phyloP scores from a whole-genome alignment of 2,888 invertebrate species.

The Desoria tigrina region DNA sequence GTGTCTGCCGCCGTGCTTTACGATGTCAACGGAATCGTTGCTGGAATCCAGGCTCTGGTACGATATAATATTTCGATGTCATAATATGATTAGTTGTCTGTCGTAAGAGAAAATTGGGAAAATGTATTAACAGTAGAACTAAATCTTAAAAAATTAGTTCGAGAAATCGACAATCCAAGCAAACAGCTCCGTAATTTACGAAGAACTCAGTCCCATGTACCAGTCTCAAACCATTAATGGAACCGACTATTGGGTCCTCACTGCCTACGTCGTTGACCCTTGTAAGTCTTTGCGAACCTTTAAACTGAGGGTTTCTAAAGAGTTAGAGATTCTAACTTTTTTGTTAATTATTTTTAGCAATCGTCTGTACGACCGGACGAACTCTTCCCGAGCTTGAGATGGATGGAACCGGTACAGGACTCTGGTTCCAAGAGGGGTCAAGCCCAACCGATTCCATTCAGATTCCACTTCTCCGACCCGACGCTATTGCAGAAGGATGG shows the following conservation, averaged over 20 bases:
- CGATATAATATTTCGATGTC: no score
- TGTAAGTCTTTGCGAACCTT: constrained; percentile 36
- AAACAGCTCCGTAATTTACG: constrained; percentile 30
- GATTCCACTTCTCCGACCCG: constrained; percentile 32
- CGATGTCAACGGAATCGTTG: constrained; percentile 43
- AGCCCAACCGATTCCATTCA: constrained; percentile 15
- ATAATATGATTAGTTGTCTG: not conserved
- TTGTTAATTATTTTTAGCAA: constrained; percentile 26
- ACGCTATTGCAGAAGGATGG: constrained; percentile 34
- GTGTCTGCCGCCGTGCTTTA: constrained; percentile 35
- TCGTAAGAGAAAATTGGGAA: not conserved
- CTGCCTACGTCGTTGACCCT: constrained; percentile 46
- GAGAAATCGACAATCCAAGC: constrained; percentile 8
- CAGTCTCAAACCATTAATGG: constrained; percentile 37
- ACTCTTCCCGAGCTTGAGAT: constrained; percentile 13
- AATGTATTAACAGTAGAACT: no score
- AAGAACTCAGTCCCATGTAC: constrained; percentile 38
- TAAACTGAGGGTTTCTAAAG: not conserved
- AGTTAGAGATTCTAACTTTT: not conserved
- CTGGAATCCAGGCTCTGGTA: constrained; percentile 49
- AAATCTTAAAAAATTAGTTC: no score
- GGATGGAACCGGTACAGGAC: constrained; percentile 44
- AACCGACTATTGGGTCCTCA: constrained; percentile 34
- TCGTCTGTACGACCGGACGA: constrained; percentile 44
- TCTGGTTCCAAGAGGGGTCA: constrained; percentile 45